Evolutionary conservation across 2,888 invertebrate species (phyloP), one percentile per base, ranked within the genome.

Genomic region (Athripsodes cinereus): DNA sequence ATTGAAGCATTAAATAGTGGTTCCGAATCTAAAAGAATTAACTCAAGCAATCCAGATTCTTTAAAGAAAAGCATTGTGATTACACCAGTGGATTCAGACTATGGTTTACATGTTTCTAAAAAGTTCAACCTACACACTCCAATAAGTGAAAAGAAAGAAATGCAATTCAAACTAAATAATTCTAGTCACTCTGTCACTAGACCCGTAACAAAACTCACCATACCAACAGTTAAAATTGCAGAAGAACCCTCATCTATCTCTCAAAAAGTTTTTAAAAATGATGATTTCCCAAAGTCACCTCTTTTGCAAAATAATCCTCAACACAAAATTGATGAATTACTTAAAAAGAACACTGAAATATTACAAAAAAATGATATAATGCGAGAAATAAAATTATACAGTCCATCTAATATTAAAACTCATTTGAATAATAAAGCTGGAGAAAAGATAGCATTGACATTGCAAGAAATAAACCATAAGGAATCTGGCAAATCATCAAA

Each of bases 311-410:
- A n/a, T n/a, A n/a, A n/a, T n/a, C 50, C 50, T 22, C 50, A 50
- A 50, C 26, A n/a, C 8, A 50, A 50, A 22, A 63, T 63, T 19
- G 61, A 63, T 48, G 61, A 61, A 53, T 35, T 63, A 52, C 34
- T 63, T 19, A 52, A 58, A 50, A 54, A 46, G 47, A 61, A 63
- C 51, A 57, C 56, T n/a, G 62, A 62, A 57, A 58, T 60, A 20
- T 54, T 60, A 21, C 62, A 60, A 34, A 60, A 54, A 53, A 60
- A 52, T 26, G 49, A 49, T 13, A 55, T 53, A 48, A 18, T 6
- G 6, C 21, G 20, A 48, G 20, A 20, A 48, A 13, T 5, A 6
- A 48, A 48, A 48, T 5, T 2, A 48, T 18, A 3, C 5, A 48
- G 35, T 22, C 48, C n/a, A 22, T 35, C n/a, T 19, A 50, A 55